A percentile compares a stretch with the other conserved stretches of the same genome.
These are phyloP conservation scores for Thrips palmi DNA, from an alignment of 1,140 invertebrate species.

Conservation along the genomic window DNA sequence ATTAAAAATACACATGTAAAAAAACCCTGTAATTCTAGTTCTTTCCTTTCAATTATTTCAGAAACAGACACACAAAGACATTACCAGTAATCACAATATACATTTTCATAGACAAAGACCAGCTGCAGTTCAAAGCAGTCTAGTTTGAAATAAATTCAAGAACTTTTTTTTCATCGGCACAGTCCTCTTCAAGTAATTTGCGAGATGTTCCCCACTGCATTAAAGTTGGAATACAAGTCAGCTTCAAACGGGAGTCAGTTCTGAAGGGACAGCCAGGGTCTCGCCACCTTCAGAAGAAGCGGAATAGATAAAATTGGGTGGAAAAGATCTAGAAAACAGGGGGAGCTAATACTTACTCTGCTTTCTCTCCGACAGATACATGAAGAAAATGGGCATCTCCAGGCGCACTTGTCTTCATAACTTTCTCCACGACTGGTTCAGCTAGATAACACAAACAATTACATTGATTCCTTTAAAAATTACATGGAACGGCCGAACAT, in stretches of 20 bases:
- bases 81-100: constrained; percentile 7
- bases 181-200: constrained; percentile 47
- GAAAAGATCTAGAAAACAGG: constrained; percentile 4
- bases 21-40: constrained; percentile 5
- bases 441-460: constrained; percentile 12
- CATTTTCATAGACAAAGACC: constrained; percentile 4
- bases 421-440: constrained; percentile 12
- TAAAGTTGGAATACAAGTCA: constrained; percentile 54
- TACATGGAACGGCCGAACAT: background rate
- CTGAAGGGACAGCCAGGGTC: constrained; percentile 51
- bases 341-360: constrained; percentile 30
- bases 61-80: constrained; percentile 10
- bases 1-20: background rate
- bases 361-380: constrained; percentile 48
- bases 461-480: background rate
- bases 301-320: constrained; percentile 12
- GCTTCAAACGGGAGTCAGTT: constrained; percentile 38
- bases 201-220: constrained; percentile 50
- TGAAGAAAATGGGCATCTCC: constrained; percentile 37
- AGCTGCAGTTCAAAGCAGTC: constrained; percentile 5
- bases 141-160: constrained; percentile 24
- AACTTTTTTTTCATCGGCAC: constrained; percentile 41
- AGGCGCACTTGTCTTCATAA: constrained; percentile 28
- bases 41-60: constrained; percentile 6
- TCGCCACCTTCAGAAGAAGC: constrained; percentile 43